Conservation (phyloP, 2,797 vertebrate genomes). For the Anguilla anguilla region DNA sequence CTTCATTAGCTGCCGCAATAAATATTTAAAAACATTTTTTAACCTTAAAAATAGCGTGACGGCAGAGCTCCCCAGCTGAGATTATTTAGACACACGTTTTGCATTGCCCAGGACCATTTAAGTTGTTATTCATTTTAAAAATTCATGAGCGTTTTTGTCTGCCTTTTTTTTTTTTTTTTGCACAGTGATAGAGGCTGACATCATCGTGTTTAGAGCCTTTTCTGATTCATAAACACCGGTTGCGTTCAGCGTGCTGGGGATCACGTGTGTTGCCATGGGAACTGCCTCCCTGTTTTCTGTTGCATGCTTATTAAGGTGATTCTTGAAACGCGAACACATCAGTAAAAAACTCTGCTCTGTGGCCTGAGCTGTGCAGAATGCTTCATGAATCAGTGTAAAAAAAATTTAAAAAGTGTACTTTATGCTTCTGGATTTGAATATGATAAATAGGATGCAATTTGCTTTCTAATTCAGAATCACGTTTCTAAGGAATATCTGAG, state of each 20-base stretch:
- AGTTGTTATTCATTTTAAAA: not conserved
- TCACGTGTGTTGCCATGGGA: not conserved
- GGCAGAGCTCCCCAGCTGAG: not conserved
- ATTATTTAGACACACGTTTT: not conserved
- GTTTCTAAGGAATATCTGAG: not conserved
- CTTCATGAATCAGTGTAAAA: not conserved
- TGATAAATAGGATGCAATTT: not conserved
- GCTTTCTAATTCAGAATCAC: not conserved
- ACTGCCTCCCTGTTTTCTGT: not conserved
- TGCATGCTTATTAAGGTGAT: not conserved
- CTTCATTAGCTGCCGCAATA: not conserved
- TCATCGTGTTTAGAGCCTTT: not conserved
- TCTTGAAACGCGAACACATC: not conserved
- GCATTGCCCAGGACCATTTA: not conserved
- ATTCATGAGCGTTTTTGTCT: not conserved
- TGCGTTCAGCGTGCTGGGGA: not conserved
- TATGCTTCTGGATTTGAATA: not conserved
- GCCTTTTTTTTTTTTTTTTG: not conserved
- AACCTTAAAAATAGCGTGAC: not conserved
- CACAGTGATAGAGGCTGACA: not conserved
- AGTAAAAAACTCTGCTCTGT: not conserved
- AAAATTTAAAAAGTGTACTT: not conserved
- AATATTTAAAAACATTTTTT: not conserved
- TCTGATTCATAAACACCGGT: not conserved
- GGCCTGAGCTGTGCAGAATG: not conserved